Evolutionary conservation across 1,140 invertebrate genomes (phyloP).

Genomic region (Atta texana): DNA sequence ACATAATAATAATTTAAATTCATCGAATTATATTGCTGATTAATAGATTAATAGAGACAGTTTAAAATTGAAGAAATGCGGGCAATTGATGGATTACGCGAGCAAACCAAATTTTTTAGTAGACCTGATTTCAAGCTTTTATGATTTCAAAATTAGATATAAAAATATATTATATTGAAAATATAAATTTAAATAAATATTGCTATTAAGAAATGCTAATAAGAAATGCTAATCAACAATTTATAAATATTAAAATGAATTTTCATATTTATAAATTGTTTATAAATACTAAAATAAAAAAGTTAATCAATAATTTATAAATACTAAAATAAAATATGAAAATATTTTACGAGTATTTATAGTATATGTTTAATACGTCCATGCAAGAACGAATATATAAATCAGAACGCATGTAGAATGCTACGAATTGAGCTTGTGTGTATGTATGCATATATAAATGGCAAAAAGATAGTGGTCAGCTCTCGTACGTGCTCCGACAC

Average conservation of each 20-base stretch:
- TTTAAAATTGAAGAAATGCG: background rate
- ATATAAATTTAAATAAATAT: background rate
- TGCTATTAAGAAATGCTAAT: background rate
- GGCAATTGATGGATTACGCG: background rate
- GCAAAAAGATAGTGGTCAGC: constrained; percentile 19
- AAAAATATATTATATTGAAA: background rate
- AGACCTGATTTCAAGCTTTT: background rate
- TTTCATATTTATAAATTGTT: too few relatives aligned
- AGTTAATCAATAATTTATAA: background rate
- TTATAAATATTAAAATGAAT: background rate
- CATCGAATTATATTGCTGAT: background rate
- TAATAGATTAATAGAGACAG: background rate
- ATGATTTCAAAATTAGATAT: background rate
- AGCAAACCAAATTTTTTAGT: background rate
- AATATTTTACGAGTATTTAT: background rate
- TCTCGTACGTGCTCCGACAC: constrained; percentile 21
- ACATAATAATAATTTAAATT: background rate
- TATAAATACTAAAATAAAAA: constrained; percentile 18
- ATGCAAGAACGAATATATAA: constrained; percentile 1
- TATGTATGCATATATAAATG: background rate
- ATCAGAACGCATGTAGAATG: background rate
- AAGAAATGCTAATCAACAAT: background rate
- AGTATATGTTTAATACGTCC: background rate
- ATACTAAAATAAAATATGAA: background rate
- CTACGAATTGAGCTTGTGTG: background rate